Evolutionary conservation across 2,888 invertebrate species (phyloP), one percentile per base, ranked within the genome.

Genomic region (Agonopterix arenella): DNA sequence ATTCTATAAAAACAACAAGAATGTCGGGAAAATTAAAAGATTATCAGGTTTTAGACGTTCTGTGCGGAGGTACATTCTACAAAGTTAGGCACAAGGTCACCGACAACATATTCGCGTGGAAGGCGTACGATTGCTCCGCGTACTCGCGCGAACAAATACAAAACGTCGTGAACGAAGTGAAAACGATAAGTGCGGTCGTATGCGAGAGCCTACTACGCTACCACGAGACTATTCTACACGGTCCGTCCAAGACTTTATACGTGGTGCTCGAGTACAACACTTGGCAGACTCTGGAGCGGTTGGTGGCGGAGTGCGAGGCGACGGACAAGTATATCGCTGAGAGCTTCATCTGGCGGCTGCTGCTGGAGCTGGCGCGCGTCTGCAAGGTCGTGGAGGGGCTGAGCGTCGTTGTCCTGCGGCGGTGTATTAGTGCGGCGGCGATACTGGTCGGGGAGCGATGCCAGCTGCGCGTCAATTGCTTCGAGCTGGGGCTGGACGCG

Each of bases 11-110:
- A 57, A 44, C 45, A 37, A 44, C 52, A 43, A 78, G 53, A 70
- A 89, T 86, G 85, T 60, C 77, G 61, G 80, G 76, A 70, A 86
- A 86, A 72, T 64, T 89, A 58, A 84, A 77, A 64, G 80, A 88
- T 64, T 89, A 88, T 75, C 85, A 86, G 80, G 89, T 89, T 66
- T 67, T 89, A 68, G 89, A 89, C 73, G 81, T 89, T 64, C 73
- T 86, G 70, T 78, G 84, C 67, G 77, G 81, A 54, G 86, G 86
- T 59, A 83, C 86, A 64, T 84, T 88, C 76, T 89, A 89, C 61
- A 89, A 89, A 83, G 89, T 90, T 63, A 77, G 77, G 62, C 88
- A 89, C 83, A 89, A 89, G 84, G 84, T 82, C 80, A 88, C 84
- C 58, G 80, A 83, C 71, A 81, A 82, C 64, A 79, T 88, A 73